phyloP scores from a whole-genome alignment of 35 echinoderm and acorn worm genomes.

The Ophiothrix spiculata region DNA sequence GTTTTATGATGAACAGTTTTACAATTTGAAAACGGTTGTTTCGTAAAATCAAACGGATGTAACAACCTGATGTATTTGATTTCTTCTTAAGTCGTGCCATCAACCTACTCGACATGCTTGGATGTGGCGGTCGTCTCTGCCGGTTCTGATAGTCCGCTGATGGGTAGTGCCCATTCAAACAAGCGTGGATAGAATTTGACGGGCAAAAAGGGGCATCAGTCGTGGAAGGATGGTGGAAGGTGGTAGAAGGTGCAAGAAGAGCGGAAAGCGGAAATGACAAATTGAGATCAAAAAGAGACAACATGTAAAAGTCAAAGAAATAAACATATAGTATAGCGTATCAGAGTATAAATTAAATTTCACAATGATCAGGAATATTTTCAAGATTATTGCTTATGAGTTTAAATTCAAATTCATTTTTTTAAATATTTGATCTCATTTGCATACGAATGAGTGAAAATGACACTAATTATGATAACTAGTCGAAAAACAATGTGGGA shows the following conservation, averaged over 20 bases:
- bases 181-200: not conserved
- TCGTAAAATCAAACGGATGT: not conserved
- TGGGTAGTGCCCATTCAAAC: not conserved
- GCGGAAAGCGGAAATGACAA: not conserved
- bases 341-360: not conserved
- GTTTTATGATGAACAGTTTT: too few relatives aligned
- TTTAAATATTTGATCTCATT: too few relatives aligned
- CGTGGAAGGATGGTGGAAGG: not conserved
- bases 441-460: too few relatives aligned
- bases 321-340: not conserved
- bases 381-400: not conserved
- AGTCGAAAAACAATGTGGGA: too few relatives aligned
- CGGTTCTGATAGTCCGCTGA: not conserved
- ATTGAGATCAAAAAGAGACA: not conserved
- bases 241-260: not conserved
- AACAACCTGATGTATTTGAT: not conserved
- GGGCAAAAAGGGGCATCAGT: not conserved
- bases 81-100: not conserved
- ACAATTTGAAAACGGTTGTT: not conserved
- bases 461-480: too few relatives aligned
- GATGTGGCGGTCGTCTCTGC: not conserved
- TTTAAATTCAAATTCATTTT: too few relatives aligned
- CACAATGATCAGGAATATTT: not conserved
- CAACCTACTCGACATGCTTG: not conserved
- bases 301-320: not conserved